A percentile compares a stretch with the other conserved stretches of the same genome.
phyloP scores from a whole-genome alignment of 2,113 vertebrate genomes.

The Sebastes schlegelii region DNA sequence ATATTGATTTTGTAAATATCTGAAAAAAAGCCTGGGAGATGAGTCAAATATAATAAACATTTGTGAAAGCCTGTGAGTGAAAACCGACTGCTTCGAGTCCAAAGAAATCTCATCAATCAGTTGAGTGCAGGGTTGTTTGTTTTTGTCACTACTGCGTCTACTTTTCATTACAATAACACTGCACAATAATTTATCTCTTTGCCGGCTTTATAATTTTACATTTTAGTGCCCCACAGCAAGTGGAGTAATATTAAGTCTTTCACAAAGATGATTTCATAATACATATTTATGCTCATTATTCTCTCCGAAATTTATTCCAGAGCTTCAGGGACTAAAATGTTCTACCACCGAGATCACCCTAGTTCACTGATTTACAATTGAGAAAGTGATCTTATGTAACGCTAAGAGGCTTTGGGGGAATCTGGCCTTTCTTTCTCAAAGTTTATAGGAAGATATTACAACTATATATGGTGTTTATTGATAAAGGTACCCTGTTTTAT shows the following conservation, averaged over 20 bases:
- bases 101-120: background rate
- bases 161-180: constrained; percentile 5
- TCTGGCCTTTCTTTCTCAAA: background rate
- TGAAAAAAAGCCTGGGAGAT: too few relatives aligned
- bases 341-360: background rate
- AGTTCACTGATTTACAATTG: constrained; percentile 1
- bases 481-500: background rate
- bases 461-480: background rate
- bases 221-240: background rate
- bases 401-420: background rate
- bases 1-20: too few relatives aligned
- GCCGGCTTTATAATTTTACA: background rate
- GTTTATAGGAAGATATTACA: constrained; percentile 7
- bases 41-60: background rate
- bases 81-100: background rate
- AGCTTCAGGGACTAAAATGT: constrained; percentile 12
- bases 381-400: background rate
- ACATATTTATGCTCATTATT: constrained; percentile 17
- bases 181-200: background rate
- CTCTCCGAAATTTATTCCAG: constrained; percentile 2
- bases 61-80: background rate
- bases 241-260: background rate
- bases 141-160: background rate
- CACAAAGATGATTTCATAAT: background rate
- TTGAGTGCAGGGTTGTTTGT: background rate